Conservation (phyloP, 2,797 vertebrate species). For the Pogonophryne albipinna region DNA sequence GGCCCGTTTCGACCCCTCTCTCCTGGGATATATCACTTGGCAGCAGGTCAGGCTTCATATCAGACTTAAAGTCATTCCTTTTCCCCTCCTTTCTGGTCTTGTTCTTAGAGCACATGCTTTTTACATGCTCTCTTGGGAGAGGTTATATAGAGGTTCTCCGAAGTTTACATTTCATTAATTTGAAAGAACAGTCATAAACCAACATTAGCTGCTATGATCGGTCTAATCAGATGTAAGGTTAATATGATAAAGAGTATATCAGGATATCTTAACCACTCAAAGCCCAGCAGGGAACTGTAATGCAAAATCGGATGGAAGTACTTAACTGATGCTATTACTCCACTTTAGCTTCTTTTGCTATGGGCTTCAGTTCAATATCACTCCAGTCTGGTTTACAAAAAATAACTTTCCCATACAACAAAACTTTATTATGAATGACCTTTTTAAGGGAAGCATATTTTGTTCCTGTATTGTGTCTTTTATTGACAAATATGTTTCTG, state of each 20-base stretch:
- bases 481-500: no score
- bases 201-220: constrained; percentile 41
- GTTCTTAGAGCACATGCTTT: constrained; percentile 33
- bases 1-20: constrained; percentile 61
- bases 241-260: constrained; percentile 31
- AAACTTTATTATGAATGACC: no score
- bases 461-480: no score
- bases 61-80: constrained; percentile 44
- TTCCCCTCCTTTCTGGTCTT: constrained; percentile 8
- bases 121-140: constrained; percentile 39
- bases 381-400: background rate
- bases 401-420: no score
- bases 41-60: constrained; percentile 67
- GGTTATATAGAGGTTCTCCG: constrained; percentile 38
- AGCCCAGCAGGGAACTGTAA: constrained; percentile 37
- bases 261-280: constrained; percentile 25
- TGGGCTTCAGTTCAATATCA: constrained; percentile 18
- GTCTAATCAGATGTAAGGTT: constrained; percentile 38
- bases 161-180: constrained; percentile 37
- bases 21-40: constrained; percentile 68
- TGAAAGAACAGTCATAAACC: constrained; percentile 31
- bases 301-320: constrained; percentile 38
- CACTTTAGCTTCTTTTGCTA: constrained; percentile 22
- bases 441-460: no score
- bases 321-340: constrained; percentile 38